A percentile compares a stretch with the other conserved stretches of the same genome.
These are phyloP conservation scores for Strigamia maritima DNA, from an alignment of 2,888 invertebrate genomes.

Conservation along the genomic window DNA sequence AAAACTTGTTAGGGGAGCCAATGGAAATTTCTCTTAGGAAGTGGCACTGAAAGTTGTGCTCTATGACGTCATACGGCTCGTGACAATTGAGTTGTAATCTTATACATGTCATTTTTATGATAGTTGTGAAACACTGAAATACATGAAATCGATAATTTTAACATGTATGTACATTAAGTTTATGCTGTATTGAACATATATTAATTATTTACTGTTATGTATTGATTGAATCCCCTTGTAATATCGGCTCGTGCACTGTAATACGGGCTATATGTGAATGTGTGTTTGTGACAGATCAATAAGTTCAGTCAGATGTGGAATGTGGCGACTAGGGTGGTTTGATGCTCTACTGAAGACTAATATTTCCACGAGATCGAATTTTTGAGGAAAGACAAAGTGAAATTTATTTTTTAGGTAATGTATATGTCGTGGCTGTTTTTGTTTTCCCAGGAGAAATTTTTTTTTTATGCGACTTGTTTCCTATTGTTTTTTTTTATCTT, in stretches of 20 bases:
- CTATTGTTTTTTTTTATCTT: neutral
- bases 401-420: neutral
- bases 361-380: slow-evolving; percentile 14
- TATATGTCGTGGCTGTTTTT: neutral
- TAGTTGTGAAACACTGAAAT: neutral
- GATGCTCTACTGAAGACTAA: slow-evolving; percentile 25
- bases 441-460: neutral
- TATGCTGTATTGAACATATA: neutral
- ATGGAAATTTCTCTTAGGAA: too few species aligned
- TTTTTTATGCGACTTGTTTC: neutral
- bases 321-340: slow-evolving; percentile 25
- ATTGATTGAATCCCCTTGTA: neutral
- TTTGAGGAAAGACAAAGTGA: slow-evolving; percentile 11
- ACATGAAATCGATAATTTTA: neutral
- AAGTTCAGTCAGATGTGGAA: slow-evolving; percentile 27
- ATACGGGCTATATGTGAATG: neutral
- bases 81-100: neutral
- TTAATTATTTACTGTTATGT: neutral
- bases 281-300: slow-evolving; percentile 24
- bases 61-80: neutral
- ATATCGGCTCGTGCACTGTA: neutral
- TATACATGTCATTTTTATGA: neutral
- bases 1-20: too few species aligned
- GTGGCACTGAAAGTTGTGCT: neutral
- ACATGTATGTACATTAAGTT: neutral